Conservation (phyloP, 2,888 invertebrate species). For the Cryptocheilus praepositus region DNA sequence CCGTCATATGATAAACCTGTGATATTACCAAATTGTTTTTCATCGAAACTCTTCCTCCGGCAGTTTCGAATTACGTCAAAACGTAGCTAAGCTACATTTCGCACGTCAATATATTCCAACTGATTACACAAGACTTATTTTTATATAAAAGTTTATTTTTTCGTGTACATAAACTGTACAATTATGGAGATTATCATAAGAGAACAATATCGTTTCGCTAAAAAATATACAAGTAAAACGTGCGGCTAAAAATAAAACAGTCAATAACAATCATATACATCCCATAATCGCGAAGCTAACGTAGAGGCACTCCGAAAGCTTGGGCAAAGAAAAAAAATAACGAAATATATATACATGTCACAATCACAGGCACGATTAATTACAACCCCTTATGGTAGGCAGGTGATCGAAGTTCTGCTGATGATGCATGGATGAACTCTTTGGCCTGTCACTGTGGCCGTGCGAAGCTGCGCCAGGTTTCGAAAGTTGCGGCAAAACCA, state of each 20-base stretch:
- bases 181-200: constrained; percentile 40
- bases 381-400: constrained; percentile 83
- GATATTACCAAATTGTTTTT: too few relatives aligned
- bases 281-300: constrained; percentile 30
- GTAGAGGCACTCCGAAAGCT: constrained; percentile 34
- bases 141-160: constrained; percentile 49
- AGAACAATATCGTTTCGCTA: constrained; percentile 29
- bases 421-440: constrained; percentile 73
- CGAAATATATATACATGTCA: constrained; percentile 36
- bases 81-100: too few relatives aligned
- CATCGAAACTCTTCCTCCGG: too few relatives aligned
- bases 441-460: constrained; percentile 73
- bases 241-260: constrained; percentile 45
- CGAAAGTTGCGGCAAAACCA: constrained; percentile 82
- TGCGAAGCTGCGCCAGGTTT: constrained; percentile 76
- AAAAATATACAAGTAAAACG: constrained; percentile 33
- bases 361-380: constrained; percentile 61
- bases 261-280: constrained; percentile 29
- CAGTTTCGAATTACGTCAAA: too few relatives aligned
- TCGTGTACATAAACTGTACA: constrained; percentile 44
- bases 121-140: not conserved
- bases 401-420: constrained; percentile 80
- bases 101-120: too few relatives aligned
- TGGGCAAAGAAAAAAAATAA: constrained; percentile 25
- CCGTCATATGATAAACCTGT: too few relatives aligned